These are phyloP conservation scores for Herpetotheres cachinnans DNA, from an alignment of 2,113 vertebrate species.

Conservation along the genomic window DNA sequence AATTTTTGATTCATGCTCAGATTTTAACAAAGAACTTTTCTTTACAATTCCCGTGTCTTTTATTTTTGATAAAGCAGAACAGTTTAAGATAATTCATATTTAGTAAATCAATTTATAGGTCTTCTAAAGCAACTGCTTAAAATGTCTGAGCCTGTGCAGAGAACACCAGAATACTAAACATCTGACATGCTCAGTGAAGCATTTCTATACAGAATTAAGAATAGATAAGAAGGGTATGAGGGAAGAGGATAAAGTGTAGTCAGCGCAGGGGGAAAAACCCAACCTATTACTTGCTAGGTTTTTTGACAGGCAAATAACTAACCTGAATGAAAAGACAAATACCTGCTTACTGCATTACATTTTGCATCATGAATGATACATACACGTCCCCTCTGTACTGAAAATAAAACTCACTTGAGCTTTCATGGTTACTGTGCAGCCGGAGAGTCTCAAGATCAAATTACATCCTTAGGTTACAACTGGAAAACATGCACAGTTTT, in stretches of 20 bases:
- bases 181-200: not conserved
- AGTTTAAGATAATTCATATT: not conserved
- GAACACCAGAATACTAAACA: not conserved
- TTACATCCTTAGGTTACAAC: slow-evolving; percentile 18
- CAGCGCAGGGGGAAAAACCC: not conserved
- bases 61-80: not conserved
- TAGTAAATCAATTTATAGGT: not conserved
- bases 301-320: slow-evolving; percentile 43
- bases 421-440: not conserved
- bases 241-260: not conserved
- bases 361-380: slow-evolving; percentile 64
- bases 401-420: slow-evolving; percentile 2
- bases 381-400: not conserved
- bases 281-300: not conserved
- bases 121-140: not conserved
- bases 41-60: not conserved
- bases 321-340: not conserved
- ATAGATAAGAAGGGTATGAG: not conserved
- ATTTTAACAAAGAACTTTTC: not conserved
- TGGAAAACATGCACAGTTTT: not conserved
- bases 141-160: not conserved
- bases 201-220: slow-evolving; percentile 12
- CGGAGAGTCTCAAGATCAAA: not conserved
- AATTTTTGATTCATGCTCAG: not conserved
- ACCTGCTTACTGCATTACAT: not conserved